Conservation (phyloP, 2,888 invertebrate genomes). For the Cantharis lateralis region DNA sequence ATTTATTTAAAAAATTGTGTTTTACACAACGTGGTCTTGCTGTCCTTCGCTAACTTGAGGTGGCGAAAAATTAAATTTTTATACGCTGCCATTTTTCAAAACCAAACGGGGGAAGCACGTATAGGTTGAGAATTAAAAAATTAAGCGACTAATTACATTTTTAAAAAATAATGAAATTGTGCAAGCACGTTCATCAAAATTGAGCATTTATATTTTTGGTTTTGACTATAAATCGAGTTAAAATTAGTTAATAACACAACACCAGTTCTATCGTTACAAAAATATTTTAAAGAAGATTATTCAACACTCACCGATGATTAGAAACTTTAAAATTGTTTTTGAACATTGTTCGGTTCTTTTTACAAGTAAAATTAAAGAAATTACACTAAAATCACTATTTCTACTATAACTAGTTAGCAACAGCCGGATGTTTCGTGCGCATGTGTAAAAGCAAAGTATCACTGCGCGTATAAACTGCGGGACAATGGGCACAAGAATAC, state of each 20-base stretch:
- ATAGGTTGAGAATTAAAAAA: neutral
- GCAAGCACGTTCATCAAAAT: neutral
- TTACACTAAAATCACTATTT: neutral
- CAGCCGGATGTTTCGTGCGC: constrained; percentile 61
- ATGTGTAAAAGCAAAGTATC: constrained; percentile 63
- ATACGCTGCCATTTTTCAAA: neutral
- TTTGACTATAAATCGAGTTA: neutral
- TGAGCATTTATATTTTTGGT: neutral
- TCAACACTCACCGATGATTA: neutral
- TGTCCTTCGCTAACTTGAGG: neutral
- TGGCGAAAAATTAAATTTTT: neutral
- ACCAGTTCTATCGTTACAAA: neutral
- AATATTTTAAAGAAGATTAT: neutral
- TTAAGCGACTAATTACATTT: neutral
- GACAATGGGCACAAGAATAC: constrained; percentile 63
- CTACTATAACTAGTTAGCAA: constrained; percentile 47
- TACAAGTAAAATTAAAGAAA: neutral
- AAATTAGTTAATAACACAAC: neutral
- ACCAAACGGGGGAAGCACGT: neutral
- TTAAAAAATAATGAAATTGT: neutral
- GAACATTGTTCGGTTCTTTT: neutral
- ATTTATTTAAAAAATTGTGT: neutral
- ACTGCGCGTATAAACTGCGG: constrained; percentile 64
- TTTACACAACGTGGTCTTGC: no score
- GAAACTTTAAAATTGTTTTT: neutral